phyloP scores from a whole-genome alignment of 2,113 vertebrate genomes.

The Daphoenositta chrysoptera region DNA sequence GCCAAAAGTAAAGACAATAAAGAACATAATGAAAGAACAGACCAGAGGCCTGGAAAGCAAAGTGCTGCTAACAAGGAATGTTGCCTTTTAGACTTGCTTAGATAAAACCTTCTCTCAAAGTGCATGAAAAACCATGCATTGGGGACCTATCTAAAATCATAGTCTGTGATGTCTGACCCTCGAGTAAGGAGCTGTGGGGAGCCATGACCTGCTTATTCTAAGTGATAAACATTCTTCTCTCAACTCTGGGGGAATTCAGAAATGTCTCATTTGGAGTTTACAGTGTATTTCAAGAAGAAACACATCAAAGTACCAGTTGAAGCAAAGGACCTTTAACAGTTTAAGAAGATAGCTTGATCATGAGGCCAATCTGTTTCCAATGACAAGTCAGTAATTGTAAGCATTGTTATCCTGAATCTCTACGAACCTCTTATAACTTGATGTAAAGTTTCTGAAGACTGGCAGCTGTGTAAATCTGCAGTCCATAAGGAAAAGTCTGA shows the following conservation, averaged over 20 bases:
- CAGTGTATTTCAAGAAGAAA: not conserved
- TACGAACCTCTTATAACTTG: not conserved
- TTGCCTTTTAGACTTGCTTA: constrained; percentile 1
- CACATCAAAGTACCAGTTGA: not conserved
- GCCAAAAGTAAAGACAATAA: not conserved
- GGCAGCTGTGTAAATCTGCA: not conserved
- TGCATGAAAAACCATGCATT: not conserved
- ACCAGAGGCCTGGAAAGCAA: not conserved
- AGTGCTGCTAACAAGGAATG: not conserved
- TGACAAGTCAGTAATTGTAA: not conserved
- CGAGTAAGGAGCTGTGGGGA: not conserved
- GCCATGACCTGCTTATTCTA: not conserved
- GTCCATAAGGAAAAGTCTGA: not conserved
- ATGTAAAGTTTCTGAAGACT: not conserved
- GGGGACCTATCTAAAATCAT: not conserved
- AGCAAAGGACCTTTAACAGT: not conserved
- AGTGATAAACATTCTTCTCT: not conserved
- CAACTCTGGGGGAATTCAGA: not conserved
- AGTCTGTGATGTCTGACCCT: not conserved
- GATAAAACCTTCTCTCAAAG: not conserved
- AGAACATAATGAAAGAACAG: not conserved
- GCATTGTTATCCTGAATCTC: not conserved
- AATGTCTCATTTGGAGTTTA: not conserved
- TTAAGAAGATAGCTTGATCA: not conserved
- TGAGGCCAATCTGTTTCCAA: not conserved